Conservation (phyloP, 2,797 vertebrate species). For the Epinephelus coioides region DNA sequence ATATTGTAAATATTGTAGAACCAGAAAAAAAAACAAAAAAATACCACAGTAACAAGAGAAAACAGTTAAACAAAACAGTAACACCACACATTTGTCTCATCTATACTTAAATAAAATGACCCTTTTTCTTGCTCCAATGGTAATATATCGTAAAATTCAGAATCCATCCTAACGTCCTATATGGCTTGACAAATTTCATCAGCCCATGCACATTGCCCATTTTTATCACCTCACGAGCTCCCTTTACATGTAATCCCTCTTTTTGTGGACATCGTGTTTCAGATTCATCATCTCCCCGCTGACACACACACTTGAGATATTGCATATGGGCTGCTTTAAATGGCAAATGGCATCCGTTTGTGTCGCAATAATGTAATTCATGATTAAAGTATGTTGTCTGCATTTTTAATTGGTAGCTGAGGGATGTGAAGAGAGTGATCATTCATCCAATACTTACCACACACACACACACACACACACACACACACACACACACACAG, state of each 20-base stretch:
- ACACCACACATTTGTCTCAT: neutral
- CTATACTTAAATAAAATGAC: neutral
- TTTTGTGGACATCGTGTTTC: slow-evolving; percentile 14
- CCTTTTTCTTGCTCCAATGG: neutral
- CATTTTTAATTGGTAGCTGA: slow-evolving; percentile 52
- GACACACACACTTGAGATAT: slow-evolving; percentile 11
- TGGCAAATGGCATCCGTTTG: slow-evolving; percentile 7
- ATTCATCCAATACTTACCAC: slow-evolving; percentile 11
- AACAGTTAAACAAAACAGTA: neutral
- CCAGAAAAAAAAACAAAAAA: neutral
- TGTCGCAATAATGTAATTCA: slow-evolving; percentile 32
- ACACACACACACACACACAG: neutral
- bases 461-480: neutral
- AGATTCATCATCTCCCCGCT: slow-evolving; percentile 15
- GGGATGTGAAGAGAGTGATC: slow-evolving; percentile 22
- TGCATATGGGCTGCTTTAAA: slow-evolving; percentile 21
- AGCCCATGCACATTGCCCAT: neutral
- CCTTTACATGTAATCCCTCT: slow-evolving; percentile 2
- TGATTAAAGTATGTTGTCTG: slow-evolving; percentile 38
- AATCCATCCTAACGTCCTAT: neutral
- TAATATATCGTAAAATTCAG: neutral
- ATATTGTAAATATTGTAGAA: neutral
- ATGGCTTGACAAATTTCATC: neutral
- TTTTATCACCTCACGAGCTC: neutral
- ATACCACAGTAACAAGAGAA: neutral